A percentile compares a stretch with the other conserved stretches of the same genome.
These are phyloP conservation scores for Anastrepha ludens DNA, from an alignment of 1,140 invertebrate genomes.

Conservation along the genomic window DNA sequence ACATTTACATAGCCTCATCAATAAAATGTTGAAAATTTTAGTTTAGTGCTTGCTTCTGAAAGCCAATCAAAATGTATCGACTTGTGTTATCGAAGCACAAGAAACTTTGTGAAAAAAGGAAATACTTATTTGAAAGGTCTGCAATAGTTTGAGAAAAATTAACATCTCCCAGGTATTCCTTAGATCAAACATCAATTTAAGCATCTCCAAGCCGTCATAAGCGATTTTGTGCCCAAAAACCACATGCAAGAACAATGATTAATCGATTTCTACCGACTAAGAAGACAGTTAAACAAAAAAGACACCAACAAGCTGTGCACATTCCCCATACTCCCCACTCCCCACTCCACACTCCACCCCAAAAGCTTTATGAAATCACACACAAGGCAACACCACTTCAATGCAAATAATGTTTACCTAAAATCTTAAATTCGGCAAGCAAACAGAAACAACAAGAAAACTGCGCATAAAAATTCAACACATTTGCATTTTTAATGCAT, in stretches of 20 bases:
- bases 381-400: slow-evolving; percentile 41
- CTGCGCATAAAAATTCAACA: slow-evolving; percentile 63
- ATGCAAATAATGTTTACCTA: slow-evolving; percentile 66
- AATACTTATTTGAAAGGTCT: too few species aligned
- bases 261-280: slow-evolving; percentile 45
- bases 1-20: too few species aligned
- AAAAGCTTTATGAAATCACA: slow-evolving; percentile 5
- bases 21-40: too few species aligned
- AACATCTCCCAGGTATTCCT: too few species aligned
- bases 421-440: slow-evolving; percentile 64
- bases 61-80: too few species aligned
- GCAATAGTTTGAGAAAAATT: too few species aligned
- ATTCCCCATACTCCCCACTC: neutral
- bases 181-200: too few species aligned
- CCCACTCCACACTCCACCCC: neutral
- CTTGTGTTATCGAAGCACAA: too few species aligned
- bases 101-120: too few species aligned
- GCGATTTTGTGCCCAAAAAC: neutral
- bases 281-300: slow-evolving; percentile 7
- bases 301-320: neutral
- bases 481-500: slow-evolving; percentile 74
- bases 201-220: too few species aligned
- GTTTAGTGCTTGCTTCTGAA: too few species aligned
- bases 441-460: slow-evolving; percentile 51
- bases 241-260: slow-evolving; percentile 48